Percentiles rank a stretch among this genome's conserved stretches.
Evolutionary conservation across 2,888 invertebrate species (phyloP).

Genomic region (Coelogynopora nodosa): DNA sequence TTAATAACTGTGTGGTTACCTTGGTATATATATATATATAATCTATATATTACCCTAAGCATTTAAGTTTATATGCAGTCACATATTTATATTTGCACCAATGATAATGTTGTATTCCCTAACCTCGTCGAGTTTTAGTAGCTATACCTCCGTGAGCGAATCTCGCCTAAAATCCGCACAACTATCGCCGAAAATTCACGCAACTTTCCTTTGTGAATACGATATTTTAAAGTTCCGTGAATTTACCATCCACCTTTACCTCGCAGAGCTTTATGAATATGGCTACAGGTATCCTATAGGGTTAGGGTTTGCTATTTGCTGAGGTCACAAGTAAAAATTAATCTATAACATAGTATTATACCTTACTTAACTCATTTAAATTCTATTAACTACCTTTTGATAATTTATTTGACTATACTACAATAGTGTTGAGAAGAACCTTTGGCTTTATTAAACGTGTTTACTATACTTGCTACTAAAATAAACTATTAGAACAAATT

Average conservation of each 20-base stretch:
- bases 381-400: too few species aligned
- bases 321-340: too few species aligned
- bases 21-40: too few species aligned
- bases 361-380: too few species aligned
- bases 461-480: too few species aligned
- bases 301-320: too few species aligned
- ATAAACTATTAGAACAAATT: too few species aligned
- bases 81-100: neutral
- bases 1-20: neutral
- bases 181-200: neutral
- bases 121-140: neutral
- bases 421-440: too few species aligned
- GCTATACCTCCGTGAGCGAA: neutral
- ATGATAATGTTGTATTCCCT: neutral
- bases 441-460: too few species aligned
- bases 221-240: neutral
- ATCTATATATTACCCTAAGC: neutral
- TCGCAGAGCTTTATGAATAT: neutral
- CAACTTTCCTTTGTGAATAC: neutral
- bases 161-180: neutral
- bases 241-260: neutral
- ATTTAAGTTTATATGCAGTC: neutral
- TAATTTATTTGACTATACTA: too few species aligned
- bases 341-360: too few species aligned
- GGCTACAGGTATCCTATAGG: too few species aligned